Percentiles rank a stretch among this genome's conserved stretches.
These are phyloP conservation scores for Cnemophilus loriae DNA, from an alignment of 2,113 vertebrate genomes.

Conservation along the genomic window DNA sequence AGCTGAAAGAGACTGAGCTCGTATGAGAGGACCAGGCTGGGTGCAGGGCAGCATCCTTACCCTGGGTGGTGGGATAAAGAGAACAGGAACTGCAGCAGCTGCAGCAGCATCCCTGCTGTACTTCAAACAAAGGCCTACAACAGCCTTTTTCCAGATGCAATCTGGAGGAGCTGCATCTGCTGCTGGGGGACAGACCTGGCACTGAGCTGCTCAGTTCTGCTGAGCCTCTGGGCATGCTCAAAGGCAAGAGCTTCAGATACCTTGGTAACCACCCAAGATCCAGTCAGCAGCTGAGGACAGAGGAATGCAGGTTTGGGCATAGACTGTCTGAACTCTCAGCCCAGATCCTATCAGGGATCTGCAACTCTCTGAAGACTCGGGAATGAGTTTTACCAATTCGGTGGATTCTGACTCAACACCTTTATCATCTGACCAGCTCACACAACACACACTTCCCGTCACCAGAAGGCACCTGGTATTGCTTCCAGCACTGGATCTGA, in stretches of 20 bases:
- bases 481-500: background rate
- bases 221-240: background rate
- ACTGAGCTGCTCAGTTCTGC: background rate
- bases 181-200: background rate
- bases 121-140: background rate
- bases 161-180: background rate
- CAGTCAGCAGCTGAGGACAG: background rate
- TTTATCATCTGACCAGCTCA: background rate
- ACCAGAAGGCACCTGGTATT: background rate
- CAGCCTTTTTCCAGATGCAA: background rate
- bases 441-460: background rate
- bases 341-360: background rate
- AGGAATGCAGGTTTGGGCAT: background rate
- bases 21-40: fast-evolving
- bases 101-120: background rate
- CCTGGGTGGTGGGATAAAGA: background rate
- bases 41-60: background rate
- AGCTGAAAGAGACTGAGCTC: background rate
- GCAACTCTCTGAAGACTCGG: background rate
- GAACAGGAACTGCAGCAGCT: background rate
- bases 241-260: background rate
- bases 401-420: background rate
- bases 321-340: background rate
- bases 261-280: background rate
- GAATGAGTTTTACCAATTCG: background rate